Evolutionary conservation across 64 coral and sea anemone species (phyloP).

Genomic region (Montipora cactus): DNA sequence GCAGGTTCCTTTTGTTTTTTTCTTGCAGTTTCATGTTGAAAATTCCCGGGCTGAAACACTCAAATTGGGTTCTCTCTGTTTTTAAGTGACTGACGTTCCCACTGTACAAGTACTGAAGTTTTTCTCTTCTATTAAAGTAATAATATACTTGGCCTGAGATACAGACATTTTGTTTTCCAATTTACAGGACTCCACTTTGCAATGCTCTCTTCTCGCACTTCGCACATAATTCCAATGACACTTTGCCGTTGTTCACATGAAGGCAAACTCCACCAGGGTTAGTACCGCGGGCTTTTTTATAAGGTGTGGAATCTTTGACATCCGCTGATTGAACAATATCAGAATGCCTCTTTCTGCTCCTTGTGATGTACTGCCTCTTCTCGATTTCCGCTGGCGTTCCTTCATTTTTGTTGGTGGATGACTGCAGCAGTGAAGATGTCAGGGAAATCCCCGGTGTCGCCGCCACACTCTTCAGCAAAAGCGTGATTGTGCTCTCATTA

Average conservation of each 20-base stretch:
- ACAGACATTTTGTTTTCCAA: conserved; percentile 90
- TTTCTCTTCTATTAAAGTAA: conserved; percentile 4
- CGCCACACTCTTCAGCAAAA: conserved; percentile 70
- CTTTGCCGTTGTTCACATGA: conserved; percentile 78
- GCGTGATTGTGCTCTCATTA: conserved; percentile 82
- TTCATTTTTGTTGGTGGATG: not conserved
- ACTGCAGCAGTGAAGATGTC: conserved; percentile 54
- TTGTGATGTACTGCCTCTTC: conserved; percentile 35
- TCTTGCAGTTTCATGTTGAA: not conserved
- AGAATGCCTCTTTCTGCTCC: conserved; percentile 9
- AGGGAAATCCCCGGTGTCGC: conserved; percentile 84
- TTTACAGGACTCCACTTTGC: conserved; percentile 40
- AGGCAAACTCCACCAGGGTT: conserved; percentile 76
- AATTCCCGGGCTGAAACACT: not conserved
- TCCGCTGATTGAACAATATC: not conserved
- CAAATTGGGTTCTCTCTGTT: conserved; percentile 37
- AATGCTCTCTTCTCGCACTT: conserved; percentile 73
- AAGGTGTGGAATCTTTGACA: not conserved
- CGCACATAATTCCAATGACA: conserved; percentile 82
- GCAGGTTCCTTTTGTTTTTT: conserved; percentile 14
- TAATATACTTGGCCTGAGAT: conserved; percentile 76
- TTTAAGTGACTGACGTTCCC: not conserved
- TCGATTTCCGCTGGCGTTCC: not conserved
- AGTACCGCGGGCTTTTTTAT: not conserved
- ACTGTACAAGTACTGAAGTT: not conserved